Percentiles rank a stretch among this genome's conserved stretches.
These are phyloP conservation scores for Bactericera cockerelli DNA, from an alignment of 1,140 invertebrate species.

Conservation along the genomic window DNA sequence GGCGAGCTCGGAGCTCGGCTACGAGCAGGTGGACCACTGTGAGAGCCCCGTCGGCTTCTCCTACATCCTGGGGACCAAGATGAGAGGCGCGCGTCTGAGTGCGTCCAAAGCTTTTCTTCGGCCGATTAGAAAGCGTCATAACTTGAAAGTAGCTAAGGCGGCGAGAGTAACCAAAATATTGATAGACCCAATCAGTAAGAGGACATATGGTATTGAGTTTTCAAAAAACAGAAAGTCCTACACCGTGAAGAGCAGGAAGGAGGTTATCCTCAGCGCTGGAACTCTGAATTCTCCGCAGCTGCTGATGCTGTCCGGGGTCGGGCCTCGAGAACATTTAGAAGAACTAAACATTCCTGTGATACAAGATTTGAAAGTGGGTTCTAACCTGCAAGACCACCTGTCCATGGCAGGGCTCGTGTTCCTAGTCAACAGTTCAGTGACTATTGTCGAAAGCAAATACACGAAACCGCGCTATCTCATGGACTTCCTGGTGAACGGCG, in stretches of 20 bases:
- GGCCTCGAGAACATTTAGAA: conserved; percentile 47
- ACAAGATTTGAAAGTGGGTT: conserved; percentile 34
- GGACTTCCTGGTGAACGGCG: conserved; percentile 25
- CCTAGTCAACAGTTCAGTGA: conserved; percentile 33
- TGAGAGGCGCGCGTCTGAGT: conserved; percentile 42
- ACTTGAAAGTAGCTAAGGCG: conserved; percentile 50
- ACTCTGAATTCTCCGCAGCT: conserved; percentile 50
- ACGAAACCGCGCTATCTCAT: conserved; percentile 47
- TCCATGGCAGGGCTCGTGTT: conserved; percentile 38
- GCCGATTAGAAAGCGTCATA: conserved; percentile 37
- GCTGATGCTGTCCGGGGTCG: conserved; percentile 58
- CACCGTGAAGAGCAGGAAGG: conserved; percentile 36
- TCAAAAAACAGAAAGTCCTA: conserved; percentile 33
- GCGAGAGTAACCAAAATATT: conserved; percentile 49
- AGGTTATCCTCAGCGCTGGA: conserved; percentile 50
- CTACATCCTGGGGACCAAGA: conserved; percentile 41
- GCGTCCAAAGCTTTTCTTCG: conserved; percentile 43
- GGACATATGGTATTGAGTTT: conserved; percentile 48
- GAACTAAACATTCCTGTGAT: conserved; percentile 47
- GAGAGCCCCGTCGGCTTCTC: conserved; percentile 47
- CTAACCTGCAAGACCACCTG: conserved; percentile 44
- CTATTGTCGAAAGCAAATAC: conserved; percentile 39
- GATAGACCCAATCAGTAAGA: conserved; percentile 39
- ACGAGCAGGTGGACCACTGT: conserved; percentile 38
- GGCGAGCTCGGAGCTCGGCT: conserved; percentile 37